Evolutionary conservation across 37 sponge, comb jelly and placozoan genomes (phyloP), one percentile per base, ranked within the genome.

Genomic region (Beroe forskalii): DNA sequence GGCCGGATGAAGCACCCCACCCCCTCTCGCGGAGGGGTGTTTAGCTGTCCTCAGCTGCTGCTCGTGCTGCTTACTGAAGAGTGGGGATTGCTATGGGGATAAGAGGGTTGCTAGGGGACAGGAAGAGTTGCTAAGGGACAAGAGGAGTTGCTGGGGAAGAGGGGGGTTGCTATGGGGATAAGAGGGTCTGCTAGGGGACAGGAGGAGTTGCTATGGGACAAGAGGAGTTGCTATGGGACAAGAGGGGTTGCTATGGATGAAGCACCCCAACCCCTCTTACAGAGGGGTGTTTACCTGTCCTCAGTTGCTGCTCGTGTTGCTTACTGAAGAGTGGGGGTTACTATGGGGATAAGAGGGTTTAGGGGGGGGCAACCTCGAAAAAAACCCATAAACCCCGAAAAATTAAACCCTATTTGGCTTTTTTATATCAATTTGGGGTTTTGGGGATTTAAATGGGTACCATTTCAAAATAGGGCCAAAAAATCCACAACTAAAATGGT

Each of bases 1-100:
- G 27, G 86, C 86, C 1, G 86, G 86, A 42, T 80, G 86, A n/a
- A 80, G 28, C 40, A 80, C 86, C 19, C 86, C 86, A 1, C 31
- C 44, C 3, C 25, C 48, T 17, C 72, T 28, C 38, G 12, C 33
- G 1, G 27, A 32, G 1, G 27, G 72, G 12, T 69, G 27, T 1
- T 27, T 32, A 32, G 38, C 72, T 14, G 72, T 69, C 38, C 72
- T 32, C 39, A 32, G 19, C 38, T 69, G 72, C 39, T 69, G 72
- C 72, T 69, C 72, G 72, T 28, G 19, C 39, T 69, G 27, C 72
- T 69, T 69, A 28, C 72, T 69, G 72, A 32, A 27, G 66, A 63
- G 30, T 22, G 4, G 27, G 24, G 24, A 6, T 63, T 63, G 66
- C 12, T 12, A 48, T 48, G 55, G 12, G 55, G 55, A 17, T 6